These are phyloP conservation scores for Tipula confusa DNA, from an alignment of 2,888 invertebrate species.

Conservation along the genomic window DNA sequence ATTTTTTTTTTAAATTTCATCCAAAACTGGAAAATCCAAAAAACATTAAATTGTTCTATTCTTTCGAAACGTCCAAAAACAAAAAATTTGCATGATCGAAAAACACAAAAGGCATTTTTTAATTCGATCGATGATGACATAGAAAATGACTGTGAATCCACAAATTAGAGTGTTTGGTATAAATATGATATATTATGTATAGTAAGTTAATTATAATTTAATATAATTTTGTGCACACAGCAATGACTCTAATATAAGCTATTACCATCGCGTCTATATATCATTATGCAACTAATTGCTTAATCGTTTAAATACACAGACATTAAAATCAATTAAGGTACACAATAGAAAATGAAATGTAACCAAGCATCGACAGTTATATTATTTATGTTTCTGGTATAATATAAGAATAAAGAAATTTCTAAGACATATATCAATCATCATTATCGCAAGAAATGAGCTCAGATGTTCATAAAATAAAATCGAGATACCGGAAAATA, in stretches of 20 bases:
- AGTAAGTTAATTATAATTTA: background rate
- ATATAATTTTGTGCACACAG: background rate
- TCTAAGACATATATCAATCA: background rate
- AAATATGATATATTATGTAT: background rate
- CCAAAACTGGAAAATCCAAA: background rate
- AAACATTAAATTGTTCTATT: background rate
- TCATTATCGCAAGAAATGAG: background rate
- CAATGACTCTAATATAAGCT: background rate
- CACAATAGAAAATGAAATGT: background rate
- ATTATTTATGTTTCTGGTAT: background rate
- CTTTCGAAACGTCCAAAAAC: background rate
- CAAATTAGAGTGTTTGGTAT: background rate
- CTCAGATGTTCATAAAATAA: background rate
- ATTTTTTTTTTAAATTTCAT: background rate
- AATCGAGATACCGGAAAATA: background rate
- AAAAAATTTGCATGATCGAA: background rate
- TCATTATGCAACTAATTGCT: conserved; percentile 20
- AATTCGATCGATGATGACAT: background rate
- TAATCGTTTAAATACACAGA: background rate
- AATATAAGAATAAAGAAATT: background rate
- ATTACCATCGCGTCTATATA: background rate
- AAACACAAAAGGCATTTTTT: background rate
- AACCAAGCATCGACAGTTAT: background rate
- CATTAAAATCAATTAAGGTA: background rate
- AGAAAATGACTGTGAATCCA: background rate